Conservation (phyloP, 2,797 vertebrate species). For the Sternotherus odoratus region DNA sequence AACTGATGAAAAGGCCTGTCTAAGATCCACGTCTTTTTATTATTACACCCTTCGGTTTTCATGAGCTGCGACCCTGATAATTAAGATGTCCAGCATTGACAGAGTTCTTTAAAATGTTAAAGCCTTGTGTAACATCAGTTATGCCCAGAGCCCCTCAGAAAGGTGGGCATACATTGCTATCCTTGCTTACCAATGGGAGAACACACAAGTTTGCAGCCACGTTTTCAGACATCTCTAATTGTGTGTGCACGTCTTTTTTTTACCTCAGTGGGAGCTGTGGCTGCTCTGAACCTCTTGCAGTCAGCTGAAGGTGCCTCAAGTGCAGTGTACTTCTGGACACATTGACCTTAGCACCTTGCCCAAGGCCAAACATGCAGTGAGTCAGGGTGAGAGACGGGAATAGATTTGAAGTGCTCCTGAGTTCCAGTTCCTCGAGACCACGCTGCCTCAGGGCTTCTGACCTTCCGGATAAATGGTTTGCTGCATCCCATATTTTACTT, state of each 20-base stretch:
- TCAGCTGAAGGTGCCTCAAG: not conserved
- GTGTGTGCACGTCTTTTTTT: not conserved
- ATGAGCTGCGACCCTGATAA: constrained; percentile 32
- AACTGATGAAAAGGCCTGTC: constrained; percentile 11
- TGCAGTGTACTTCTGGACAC: not conserved
- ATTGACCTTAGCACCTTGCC: not conserved
- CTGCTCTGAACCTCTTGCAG: not conserved
- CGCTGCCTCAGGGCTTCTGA: not conserved
- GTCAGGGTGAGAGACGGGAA: not conserved
- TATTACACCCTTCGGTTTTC: constrained; percentile 37
- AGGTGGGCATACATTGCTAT: not conserved
- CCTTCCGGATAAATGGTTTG: not conserved
- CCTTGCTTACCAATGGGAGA: not conserved
- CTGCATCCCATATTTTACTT: not conserved
- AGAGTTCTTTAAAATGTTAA: constrained; percentile 39
- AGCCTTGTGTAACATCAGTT: constrained; percentile 53
- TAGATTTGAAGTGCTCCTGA: not conserved
- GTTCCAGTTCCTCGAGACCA: not conserved
- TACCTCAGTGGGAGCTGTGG: not conserved
- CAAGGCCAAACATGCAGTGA: not conserved
- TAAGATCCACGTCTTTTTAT: constrained; percentile 50
- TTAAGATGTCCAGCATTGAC: constrained; percentile 26
- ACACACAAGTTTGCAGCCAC: not conserved
- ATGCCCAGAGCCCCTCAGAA: not conserved
- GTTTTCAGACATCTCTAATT: not conserved